These are phyloP conservation scores for Halyomorpha halys DNA, from an alignment of 1,140 invertebrate species.

Conservation along the genomic window DNA sequence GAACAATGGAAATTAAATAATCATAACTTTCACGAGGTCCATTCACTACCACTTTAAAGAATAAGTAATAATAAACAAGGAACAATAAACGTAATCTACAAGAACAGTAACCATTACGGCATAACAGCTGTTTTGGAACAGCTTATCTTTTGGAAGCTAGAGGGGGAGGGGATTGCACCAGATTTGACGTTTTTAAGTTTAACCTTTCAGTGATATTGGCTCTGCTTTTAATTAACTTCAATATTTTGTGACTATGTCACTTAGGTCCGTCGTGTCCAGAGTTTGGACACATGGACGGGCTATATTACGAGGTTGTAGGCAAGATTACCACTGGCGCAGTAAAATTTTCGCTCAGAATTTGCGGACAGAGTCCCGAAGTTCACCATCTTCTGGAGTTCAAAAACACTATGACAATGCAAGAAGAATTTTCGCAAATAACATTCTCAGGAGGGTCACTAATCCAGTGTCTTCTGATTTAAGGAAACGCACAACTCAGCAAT, in stretches of 20 bases:
- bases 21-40: no score
- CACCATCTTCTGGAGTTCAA: constrained; percentile 3
- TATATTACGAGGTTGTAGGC: neutral
- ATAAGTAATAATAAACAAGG: no score
- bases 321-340: neutral
- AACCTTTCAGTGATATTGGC: constrained; percentile 5
- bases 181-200: constrained; percentile 11
- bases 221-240: neutral
- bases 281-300: constrained; percentile 7
- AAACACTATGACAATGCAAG: constrained; percentile 23
- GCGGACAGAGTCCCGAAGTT: neutral
- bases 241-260: neutral
- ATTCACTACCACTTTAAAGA: no score
- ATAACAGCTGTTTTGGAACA: no score
- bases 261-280: neutral
- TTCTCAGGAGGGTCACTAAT: constrained; percentile 23
- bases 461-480: constrained; percentile 41
- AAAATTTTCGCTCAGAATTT: neutral
- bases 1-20: no score
- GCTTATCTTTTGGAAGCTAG: no score
- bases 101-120: no score
- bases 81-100: no score
- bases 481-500: constrained; percentile 46
- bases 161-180: neutral
- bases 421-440: constrained; percentile 20